These are phyloP conservation scores for Mactromeris polynyma DNA, from an alignment of 2,888 invertebrate species.

Conservation along the genomic window DNA sequence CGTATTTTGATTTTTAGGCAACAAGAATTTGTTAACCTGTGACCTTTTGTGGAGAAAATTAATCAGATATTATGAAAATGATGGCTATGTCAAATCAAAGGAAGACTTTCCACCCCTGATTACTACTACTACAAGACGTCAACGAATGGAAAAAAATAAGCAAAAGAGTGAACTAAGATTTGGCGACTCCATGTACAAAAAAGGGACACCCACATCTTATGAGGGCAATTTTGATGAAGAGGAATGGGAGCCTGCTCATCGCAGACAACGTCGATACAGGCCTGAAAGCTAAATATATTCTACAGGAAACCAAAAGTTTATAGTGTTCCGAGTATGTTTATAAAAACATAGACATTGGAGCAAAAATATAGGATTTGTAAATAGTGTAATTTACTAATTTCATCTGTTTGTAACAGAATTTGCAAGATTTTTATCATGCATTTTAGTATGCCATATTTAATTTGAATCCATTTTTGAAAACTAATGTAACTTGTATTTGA, in stretches of 20 bases:
- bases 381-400: no score
- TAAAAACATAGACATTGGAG: neutral
- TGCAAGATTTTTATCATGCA: no score
- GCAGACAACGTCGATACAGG: neutral
- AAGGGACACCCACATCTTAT: conserved; percentile 27
- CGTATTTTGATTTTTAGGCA: conserved; percentile 58
- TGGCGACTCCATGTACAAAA: conserved; percentile 24
- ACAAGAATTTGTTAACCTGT: conserved; percentile 63
- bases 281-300: neutral
- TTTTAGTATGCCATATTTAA: neutral
- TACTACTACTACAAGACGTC: conserved; percentile 23
- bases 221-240: conserved; percentile 24
- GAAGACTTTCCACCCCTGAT: conserved; percentile 52
- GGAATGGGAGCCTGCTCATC: neutral
- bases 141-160: conserved; percentile 6
- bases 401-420: no score
- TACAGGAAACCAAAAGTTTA: neutral
- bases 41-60: conserved; percentile 70
- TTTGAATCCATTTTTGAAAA: neutral
- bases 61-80: conserved; percentile 59
- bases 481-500: no score
- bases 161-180: neutral
- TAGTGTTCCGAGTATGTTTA: neutral
- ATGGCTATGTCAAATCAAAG: conserved; percentile 36
- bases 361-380: no score